Conservation (phyloP, 2,888 invertebrate genomes). For the Norana najaformis region DNA sequence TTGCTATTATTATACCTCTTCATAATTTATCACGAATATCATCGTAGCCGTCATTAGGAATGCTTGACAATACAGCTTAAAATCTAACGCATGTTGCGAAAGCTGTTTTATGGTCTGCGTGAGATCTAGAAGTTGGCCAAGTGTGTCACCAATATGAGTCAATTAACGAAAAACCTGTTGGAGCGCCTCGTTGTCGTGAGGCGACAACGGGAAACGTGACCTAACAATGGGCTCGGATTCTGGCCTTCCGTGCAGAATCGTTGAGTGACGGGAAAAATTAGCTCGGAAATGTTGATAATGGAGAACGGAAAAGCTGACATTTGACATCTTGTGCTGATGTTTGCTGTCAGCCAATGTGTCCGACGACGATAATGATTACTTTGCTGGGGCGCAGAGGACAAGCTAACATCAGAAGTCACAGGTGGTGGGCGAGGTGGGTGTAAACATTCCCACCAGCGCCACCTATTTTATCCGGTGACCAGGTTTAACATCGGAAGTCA, state of each 20-base stretch:
- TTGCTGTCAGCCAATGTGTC: neutral
- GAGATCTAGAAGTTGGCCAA: neutral
- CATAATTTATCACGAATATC: neutral
- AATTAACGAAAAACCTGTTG: neutral
- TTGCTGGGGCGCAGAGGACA: neutral
- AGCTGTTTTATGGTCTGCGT: too few species aligned
- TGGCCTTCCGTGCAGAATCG: neutral
- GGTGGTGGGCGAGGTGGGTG: neutral
- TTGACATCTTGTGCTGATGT: neutral
- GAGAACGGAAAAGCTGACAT: neutral
- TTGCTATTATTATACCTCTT: neutral
- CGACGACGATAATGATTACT: neutral
- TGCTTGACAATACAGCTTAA: too few species aligned
- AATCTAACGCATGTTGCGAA: too few species aligned
- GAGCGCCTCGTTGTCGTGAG: neutral
- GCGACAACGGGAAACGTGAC: constrained; percentile 1
- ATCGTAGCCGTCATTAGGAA: neutral
- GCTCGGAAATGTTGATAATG: constrained; percentile 13
- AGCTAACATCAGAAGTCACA: neutral
- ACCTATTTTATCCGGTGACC: neutral
- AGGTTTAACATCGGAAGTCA: too few species aligned
- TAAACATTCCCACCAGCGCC: neutral
- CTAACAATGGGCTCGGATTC: neutral
- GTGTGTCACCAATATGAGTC: neutral
- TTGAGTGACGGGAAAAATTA: neutral